phyloP scores from a whole-genome alignment of 2,113 vertebrate genomes.

The Nestor notabilis region DNA sequence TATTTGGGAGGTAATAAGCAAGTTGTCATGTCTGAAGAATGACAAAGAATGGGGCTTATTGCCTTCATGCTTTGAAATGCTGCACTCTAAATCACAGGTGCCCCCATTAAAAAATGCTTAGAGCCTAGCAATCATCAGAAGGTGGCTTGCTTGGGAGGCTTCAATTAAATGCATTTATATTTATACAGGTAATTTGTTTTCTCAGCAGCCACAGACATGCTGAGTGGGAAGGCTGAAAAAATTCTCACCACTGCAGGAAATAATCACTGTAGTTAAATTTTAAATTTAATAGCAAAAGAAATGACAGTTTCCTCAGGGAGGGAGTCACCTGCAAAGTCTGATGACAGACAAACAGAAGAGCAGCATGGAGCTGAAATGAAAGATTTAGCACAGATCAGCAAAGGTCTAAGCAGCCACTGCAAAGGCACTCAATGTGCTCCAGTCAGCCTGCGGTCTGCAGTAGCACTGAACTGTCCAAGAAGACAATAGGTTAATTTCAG shows the following conservation, averaged over 20 bases:
- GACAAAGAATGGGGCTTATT: neutral
- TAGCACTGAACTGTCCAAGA: neutral
- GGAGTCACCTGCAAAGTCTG: neutral
- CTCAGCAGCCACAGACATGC: neutral
- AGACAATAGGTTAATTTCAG: neutral
- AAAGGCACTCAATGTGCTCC: neutral
- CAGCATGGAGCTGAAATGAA: neutral
- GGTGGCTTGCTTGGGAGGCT: neutral
- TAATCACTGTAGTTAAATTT: neutral
- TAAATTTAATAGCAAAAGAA: conserved; percentile 8
- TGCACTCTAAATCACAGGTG: neutral
- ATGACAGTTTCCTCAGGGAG: neutral
- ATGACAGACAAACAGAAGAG: neutral
- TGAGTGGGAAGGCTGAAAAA: conserved; percentile 29
- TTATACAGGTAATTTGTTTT: conserved; percentile 33
- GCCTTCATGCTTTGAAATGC: conserved; percentile 8
- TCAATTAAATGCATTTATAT: conserved; percentile 23
- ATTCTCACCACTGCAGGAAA: neutral
- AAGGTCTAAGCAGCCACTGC: neutral
- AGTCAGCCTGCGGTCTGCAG: neutral
- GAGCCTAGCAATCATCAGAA: neutral
- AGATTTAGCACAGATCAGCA: neutral
- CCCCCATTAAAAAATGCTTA: neutral
- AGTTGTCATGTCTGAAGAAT: neutral
- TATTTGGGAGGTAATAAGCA: conserved; percentile 14